Conservation (phyloP, 2,113 vertebrate species). For the Nematolebias whitei region DNA sequence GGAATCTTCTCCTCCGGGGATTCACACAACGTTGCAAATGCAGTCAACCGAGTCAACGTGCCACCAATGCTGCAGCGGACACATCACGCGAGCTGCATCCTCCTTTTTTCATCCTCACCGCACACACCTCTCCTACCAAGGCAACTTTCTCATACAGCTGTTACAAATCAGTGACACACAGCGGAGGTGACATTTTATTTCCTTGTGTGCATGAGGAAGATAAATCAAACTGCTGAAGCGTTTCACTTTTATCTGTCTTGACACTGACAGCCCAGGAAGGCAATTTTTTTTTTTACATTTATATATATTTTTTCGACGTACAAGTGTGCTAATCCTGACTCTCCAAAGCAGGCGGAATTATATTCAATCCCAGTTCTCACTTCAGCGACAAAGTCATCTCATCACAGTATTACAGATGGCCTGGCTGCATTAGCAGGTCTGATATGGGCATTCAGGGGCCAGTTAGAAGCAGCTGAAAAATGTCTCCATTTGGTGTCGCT, state of each 20-base stretch:
- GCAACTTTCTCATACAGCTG: constrained; percentile 34
- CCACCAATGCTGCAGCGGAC: constrained; percentile 46
- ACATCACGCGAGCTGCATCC: constrained; percentile 25
- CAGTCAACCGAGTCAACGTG: constrained; percentile 59
- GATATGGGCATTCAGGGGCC: constrained; percentile 50
- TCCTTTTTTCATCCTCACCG: constrained; percentile 7
- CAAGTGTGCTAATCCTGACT: constrained; percentile 39
- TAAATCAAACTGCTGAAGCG: constrained; percentile 46
- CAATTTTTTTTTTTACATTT: background rate
- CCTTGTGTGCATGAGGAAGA: constrained; percentile 53
- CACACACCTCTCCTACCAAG: constrained; percentile 38
- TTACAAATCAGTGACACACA: constrained; percentile 39
- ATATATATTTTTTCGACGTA: background rate
- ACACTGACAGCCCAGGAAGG: constrained; percentile 13
- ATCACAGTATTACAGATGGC: constrained; percentile 48
- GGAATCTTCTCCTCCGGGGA: constrained; percentile 51
- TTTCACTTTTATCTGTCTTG: constrained; percentile 26
- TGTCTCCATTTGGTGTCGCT: constrained; percentile 75
- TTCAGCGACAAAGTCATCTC: constrained; percentile 54
- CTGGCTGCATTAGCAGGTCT: constrained; percentile 51
- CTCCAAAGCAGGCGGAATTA: constrained; percentile 29
- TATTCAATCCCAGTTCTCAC: constrained; percentile 57
- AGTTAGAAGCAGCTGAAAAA: constrained; percentile 50
- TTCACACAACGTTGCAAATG: constrained; percentile 58
- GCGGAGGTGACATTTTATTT: constrained; percentile 30